Conservation (phyloP, 2,797 vertebrate genomes). For the Amazona finschi region DNA sequence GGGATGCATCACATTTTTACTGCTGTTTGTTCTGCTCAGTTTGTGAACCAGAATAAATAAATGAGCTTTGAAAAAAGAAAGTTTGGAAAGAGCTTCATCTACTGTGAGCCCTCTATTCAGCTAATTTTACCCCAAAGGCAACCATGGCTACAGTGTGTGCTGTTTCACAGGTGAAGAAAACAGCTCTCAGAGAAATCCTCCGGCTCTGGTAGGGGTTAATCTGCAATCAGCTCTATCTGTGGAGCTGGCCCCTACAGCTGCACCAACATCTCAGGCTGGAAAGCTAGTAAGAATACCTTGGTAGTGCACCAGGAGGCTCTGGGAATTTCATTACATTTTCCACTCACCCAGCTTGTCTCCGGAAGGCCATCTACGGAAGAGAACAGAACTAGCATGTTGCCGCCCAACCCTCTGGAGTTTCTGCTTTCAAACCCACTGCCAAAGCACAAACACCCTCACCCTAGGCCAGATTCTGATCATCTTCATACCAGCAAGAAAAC, state of each 20-base stretch:
- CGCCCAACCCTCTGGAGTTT: conserved; percentile 54
- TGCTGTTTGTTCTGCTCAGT: background rate
- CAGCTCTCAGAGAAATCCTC: background rate
- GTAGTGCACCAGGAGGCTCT: conserved; percentile 63
- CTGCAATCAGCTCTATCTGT: background rate
- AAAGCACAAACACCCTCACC: conserved; percentile 55
- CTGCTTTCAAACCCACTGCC: conserved; percentile 55
- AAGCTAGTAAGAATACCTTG: conserved; percentile 58
- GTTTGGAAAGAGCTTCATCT: background rate
- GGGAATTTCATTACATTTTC: conserved; percentile 74
- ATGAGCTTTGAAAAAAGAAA: background rate
- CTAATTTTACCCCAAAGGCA: background rate
- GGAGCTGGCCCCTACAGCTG: background rate
- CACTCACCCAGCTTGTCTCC: conserved; percentile 62
- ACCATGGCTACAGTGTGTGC: fast-evolving
- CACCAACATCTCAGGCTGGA: conserved; percentile 39
- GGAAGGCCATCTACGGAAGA: conserved; percentile 66
- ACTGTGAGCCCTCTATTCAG: background rate
- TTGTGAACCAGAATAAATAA: conserved; percentile 11
- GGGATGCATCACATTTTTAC: conserved; percentile 28
- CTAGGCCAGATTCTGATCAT: conserved; percentile 16
- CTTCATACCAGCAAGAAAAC: background rate
- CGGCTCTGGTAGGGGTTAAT: background rate
- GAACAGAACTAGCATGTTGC: conserved; percentile 49
- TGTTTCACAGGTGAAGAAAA: background rate